Base-by-base conservation (phyloP, 2,888 invertebrate genomes). In the Fragum whitleyi region DNA sequence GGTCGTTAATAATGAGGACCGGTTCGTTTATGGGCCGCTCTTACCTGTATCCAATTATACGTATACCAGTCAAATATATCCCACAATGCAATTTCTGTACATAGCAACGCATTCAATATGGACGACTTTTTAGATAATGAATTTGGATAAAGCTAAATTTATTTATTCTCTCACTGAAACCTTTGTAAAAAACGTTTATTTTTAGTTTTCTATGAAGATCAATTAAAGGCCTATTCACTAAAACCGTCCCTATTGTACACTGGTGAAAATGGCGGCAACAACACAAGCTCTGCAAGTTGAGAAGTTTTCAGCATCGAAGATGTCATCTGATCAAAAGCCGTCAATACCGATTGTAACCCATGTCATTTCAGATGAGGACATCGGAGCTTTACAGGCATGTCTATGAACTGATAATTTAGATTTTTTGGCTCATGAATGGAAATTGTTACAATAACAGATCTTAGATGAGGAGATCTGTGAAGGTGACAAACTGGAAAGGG, bases 301-400 rank as follows among this genome's bases (percentile, higher is more conserved):
- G 62, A 80, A 75, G 36, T 85, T 85, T 65, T 65, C 72, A 21
- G 55, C 77, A 9, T 29, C 75, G 14, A 59, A 42, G 19, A 70
- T 61, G 32, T 28, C 53, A 23, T 55, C 75, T 19, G 83, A 85
- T 28, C 78, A 79, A 11, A 87, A 86, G 68, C 79, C 83, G 16
- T 82, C 83, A 9, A 89, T 92, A 23, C 94, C 94, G 14, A 77
- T 93, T 65, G 92, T 94, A 9, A 81, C 91, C 19, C 93, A 93
- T 81, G 88, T 92, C n/a, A 91, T 93, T 42, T 93, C 92, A 39
- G 93, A 94, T 84, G 93, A 93, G 77, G 93, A 93, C 71, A 83
- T 92, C 47, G 93, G 92, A 0, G 82, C 91, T 16, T 74, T 91
- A 19, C 90, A 92, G 91, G 93, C 93, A 74, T 39, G 53, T 65